phyloP scores from a whole-genome alignment of 2,888 invertebrate genomes.

The Dryobota labecula region DNA sequence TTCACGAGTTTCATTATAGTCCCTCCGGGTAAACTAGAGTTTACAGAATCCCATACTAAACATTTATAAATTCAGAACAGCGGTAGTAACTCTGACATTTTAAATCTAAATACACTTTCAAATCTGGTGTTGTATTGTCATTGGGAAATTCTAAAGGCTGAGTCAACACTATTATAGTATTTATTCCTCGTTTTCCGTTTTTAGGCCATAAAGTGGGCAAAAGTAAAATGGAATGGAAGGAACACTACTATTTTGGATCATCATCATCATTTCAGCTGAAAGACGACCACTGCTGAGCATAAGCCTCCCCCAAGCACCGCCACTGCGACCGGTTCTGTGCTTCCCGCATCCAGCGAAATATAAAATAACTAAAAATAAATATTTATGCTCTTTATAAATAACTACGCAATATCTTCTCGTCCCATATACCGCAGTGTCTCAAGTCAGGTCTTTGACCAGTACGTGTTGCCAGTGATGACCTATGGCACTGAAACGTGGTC shows the following conservation, averaged over 20 bases:
- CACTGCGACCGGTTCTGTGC: too few species aligned
- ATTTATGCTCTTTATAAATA: too few species aligned
- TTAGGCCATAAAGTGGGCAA: neutral
- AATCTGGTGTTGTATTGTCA: neutral
- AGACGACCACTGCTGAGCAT: too few species aligned
- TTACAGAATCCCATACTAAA: conserved; percentile 6
- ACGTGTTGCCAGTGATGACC: too few species aligned
- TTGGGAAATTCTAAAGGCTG: neutral
- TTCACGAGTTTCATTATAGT: conserved; percentile 16
- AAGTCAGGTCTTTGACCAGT: too few species aligned
- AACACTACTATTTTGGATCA: neutral
- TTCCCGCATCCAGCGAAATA: too few species aligned
- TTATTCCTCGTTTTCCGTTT: neutral
- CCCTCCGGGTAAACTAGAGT: conserved; percentile 4
- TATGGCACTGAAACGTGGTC: too few species aligned
- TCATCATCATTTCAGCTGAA: too few species aligned
- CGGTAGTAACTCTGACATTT: neutral
- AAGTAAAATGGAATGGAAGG: neutral
- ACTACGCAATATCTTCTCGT: too few species aligned
- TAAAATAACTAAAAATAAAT: too few species aligned
- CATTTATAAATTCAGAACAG: conserved; percentile 18
- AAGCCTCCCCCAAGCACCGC: too few species aligned
- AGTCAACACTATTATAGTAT: neutral
- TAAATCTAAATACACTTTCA: neutral
- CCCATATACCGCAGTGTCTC: too few species aligned